Base-by-base conservation (phyloP, 2,113 vertebrate species). In the Hydrolagus affinis region DNA sequence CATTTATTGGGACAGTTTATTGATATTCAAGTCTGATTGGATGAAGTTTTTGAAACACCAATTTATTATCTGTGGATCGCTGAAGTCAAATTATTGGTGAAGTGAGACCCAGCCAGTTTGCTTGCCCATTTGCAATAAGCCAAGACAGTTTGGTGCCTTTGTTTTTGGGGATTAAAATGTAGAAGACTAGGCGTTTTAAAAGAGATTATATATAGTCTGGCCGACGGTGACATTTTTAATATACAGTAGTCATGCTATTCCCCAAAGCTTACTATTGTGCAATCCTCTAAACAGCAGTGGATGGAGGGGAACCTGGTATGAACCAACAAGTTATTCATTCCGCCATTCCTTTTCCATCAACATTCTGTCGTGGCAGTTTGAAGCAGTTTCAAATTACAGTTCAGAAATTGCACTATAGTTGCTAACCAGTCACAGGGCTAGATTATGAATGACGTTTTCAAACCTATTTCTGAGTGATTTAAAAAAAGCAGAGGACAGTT, bases 311-410 rank as follows among this genome's bases (percentile, higher is more conserved):
- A 17, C 25, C 78, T 83, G 4, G 66, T 30, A 60, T 83, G 25
- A 83, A 83, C 78, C 32, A 21, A 28, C 15, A 17, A 32, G 17
- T 11, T 83, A 21, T 66, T 21, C 17, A 66, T 83, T 32, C 78
- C 32, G 30, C 56, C 59, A 80, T 62, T 17, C 23, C 17, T 57
- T 64, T 25, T 80, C 77, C 77, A 80, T 80, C 6, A 25, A 64
- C 60, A 64, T 80, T 80, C 77, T 60, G 19, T 80, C 78, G 78
- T 68, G 78, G 78, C 59, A 30, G 15, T 83, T 32, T 28, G 28
- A 68, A 83, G 21, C 11, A 28, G 78, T 83, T 83, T 83, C 78
- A 83, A 66, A 30, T 83, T 83, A 83, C 78, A 83, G 30, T 83
- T 83, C 28, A 80, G 25, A n/a, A 62, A 60, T n/a, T 32, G 62